Evolutionary conservation across 2,888 invertebrate species (phyloP), one percentile per base, ranked within the genome.

Genomic region (Caenorhabditis plicata): DNA sequence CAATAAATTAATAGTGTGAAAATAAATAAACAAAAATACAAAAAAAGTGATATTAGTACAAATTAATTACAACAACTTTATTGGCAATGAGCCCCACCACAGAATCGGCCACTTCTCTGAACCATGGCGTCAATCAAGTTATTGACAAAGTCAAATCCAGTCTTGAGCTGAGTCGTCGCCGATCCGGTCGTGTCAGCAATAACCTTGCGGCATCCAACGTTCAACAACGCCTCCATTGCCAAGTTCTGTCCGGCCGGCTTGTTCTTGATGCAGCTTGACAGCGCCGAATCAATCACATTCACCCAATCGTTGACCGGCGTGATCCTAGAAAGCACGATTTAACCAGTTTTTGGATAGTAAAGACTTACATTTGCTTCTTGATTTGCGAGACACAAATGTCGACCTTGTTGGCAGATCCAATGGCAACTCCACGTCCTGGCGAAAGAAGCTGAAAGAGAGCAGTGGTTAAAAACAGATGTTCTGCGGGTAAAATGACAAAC

Each of bases 121-220:
- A 68, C 69, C 79, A 79, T 79, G 13, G 78, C 67, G 50, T 79
- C 73, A 45, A 73, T 74, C 40, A 77, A 69, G 56, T 81, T 75
- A 31, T 84, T 79, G 39, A 85, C 67, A 44, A 80, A 80, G 51
- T 81, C 78, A 63, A 77, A 78, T 32, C 78, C 77, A 45, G 77
- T 76, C 64, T 78, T 76, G 40, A 81, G 66, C 49, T 78, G 78
- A 48, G 66, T 46, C 15, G 75, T 64, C 22, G 80, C 77, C 9
- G 72, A 64, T 33, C 75, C 78, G 20, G 76, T 73, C 3, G 76
- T 71, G 43, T 78, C 76, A 48, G 80, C 77, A 51, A 79, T 80
- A 33, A 77, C 78, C 65, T 79, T 79, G 33, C 79, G 58, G 63
- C 79, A 79, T 41, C 79, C 79, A 32, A 79, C 79, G 50, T 78